Percentiles rank a stretch among this genome's conserved stretches.
Evolutionary conservation across 2,797 vertebrate species (phyloP).

Genomic region (Bradypodion pumilum): DNA sequence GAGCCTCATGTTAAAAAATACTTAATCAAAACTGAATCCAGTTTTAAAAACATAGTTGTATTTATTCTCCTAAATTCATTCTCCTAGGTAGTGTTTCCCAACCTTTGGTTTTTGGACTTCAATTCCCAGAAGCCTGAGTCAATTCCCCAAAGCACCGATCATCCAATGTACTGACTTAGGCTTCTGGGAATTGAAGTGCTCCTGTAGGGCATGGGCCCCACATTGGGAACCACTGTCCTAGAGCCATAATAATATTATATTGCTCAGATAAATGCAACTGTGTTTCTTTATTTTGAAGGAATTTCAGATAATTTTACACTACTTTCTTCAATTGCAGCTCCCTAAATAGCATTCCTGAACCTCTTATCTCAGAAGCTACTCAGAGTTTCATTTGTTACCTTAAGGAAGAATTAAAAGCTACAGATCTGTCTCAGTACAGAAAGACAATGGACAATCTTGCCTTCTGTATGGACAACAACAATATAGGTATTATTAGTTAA

Average conservation of each 20-base stretch:
- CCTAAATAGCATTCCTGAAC: conserved; percentile 79
- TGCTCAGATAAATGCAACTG: neutral
- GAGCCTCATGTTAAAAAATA: neutral
- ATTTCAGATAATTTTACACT: neutral
- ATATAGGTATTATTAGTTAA: conserved; percentile 76
- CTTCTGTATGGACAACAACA: conserved; percentile 86
- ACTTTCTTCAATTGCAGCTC: conserved; percentile 74
- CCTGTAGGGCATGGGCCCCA: too few relatives aligned
- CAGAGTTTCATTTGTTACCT: conserved; percentile 79
- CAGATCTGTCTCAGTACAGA: conserved; percentile 72
- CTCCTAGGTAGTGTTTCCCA: too few relatives aligned
- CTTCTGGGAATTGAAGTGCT: too few relatives aligned
- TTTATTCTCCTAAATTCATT: too few relatives aligned
- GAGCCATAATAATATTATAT: neutral
- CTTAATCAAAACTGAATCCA: neutral
- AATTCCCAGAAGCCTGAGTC: too few relatives aligned
- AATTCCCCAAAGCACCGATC: too few relatives aligned
- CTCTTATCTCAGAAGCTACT: conserved; percentile 69
- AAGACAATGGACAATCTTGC: conserved; percentile 83
- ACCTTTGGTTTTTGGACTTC: too few relatives aligned
- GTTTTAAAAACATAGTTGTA: neutral
- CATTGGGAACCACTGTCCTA: too few relatives aligned
- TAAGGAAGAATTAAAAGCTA: conserved; percentile 77
- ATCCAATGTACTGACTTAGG: too few relatives aligned
- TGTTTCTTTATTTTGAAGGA: neutral